Conservation (phyloP, 2,113 vertebrate species). For the Daphoenositta chrysoptera region DNA sequence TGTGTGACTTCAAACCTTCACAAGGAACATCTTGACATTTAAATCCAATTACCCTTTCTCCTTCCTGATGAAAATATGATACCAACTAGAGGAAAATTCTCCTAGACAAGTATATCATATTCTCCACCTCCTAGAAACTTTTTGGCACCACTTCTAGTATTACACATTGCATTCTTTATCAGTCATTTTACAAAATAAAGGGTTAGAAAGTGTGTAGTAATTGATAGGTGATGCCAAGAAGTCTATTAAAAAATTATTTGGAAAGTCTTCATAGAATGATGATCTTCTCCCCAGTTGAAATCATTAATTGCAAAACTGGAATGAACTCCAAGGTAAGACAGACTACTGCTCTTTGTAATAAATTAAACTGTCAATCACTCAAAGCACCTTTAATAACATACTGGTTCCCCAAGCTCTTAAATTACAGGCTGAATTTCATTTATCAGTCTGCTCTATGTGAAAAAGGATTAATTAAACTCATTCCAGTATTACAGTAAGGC, state of each 20-base stretch:
- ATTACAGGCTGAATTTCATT: constrained; percentile 78
- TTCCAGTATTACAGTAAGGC: constrained; percentile 58
- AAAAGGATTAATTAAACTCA: constrained; percentile 81
- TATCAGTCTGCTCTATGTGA: constrained; percentile 73
- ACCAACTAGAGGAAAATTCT: constrained; percentile 45
- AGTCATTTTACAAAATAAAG: background rate
- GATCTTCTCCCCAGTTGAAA: constrained; percentile 35
- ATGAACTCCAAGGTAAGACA: constrained; percentile 40
- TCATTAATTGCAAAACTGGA: constrained; percentile 67
- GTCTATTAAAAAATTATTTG: constrained; percentile 7
- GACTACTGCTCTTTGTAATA: constrained; percentile 68
- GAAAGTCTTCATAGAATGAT: background rate
- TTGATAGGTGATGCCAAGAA: background rate
- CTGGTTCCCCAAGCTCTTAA: constrained; percentile 71
- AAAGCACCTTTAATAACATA: constrained; percentile 66
- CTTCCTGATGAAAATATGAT: constrained; percentile 70
- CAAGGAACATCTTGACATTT: constrained; percentile 79
- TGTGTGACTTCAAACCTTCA: constrained; percentile 59
- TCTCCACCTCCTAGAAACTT: constrained; percentile 21
- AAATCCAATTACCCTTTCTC: constrained; percentile 82
- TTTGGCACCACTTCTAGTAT: background rate
- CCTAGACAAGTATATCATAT: constrained; percentile 60
- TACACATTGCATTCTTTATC: background rate
- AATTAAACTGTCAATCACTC: constrained; percentile 77
- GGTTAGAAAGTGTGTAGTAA: background rate